Evolutionary conservation across 2,797 vertebrate species (phyloP), one percentile per base, ranked within the genome.

Genomic region (Gorsachius magnificus): DNA sequence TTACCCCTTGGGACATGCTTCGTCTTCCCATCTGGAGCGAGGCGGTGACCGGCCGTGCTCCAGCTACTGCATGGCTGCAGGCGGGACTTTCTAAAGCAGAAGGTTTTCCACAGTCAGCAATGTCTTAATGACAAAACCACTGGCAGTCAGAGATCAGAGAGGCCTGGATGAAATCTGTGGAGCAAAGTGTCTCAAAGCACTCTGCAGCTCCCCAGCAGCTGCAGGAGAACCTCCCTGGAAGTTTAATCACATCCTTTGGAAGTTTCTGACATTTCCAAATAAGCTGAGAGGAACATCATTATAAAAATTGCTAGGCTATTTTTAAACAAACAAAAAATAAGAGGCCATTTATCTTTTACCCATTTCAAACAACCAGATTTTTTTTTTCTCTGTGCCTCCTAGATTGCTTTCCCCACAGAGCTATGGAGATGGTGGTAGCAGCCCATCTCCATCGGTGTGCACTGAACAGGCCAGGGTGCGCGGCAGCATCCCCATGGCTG

Each of bases 211-310:
- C 36, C 20, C 43, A 46, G 31, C 35, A 76, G 77, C 66, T 80
- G 57, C 19, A 46, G 43, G 51, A 76, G 68, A 38, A 19, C 25
- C 72, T 91, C 51, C 61, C 35, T 50, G 43, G 16, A 38, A 31
- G 33, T 71, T 92, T 79, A 96, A 68, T 95, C 86, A 91, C 74
- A 86, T 91, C 84, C 82, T 87, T 87, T 35, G 36, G 78, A 87
- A 87, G 43, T 21, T 82, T 64, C 61, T 66, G 53, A 60, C 0
- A 0, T 63, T 54, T 66, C 56, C 31, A 74, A 21, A 29, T 48
- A 68, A 82, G 71, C 75, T 70, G 80, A 84, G 43, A 72, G 36
- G 13, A 82, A 28, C 60, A 65, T 15, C 43, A 24, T 1, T 69
- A 43, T 76, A 83, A 51, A 68, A 95, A 63, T 13, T 21, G 41